Conservation (phyloP, 64 coral and sea anemone genomes). For the Actinia tenebrosa region DNA sequence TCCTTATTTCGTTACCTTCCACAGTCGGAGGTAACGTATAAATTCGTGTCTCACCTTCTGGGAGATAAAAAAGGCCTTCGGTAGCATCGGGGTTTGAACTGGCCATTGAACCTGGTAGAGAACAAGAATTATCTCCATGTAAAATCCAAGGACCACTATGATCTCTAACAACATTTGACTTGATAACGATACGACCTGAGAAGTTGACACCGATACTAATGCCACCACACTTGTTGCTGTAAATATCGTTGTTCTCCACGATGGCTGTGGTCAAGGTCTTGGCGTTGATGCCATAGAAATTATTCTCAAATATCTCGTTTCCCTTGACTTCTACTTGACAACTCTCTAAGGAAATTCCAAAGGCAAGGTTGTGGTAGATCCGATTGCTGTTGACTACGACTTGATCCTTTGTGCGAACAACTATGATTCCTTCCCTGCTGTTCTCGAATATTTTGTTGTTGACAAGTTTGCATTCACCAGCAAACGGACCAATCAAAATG, state of each 20-base stretch:
- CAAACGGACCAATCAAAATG: slow-evolving; percentile 45
- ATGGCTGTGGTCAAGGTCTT: slow-evolving; percentile 41
- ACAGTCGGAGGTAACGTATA: slow-evolving; percentile 39
- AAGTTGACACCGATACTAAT: slow-evolving; percentile 56
- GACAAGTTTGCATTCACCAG: slow-evolving; percentile 29
- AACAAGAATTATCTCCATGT: neutral
- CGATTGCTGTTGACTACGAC: slow-evolving; percentile 24
- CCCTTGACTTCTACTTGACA: neutral
- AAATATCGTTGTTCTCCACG: slow-evolving; percentile 39
- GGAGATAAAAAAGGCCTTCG: neutral
- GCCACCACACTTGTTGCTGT: slow-evolving; percentile 75
- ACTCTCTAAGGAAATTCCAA: slow-evolving; percentile 53
- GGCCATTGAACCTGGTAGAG: neutral
- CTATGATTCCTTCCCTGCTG: slow-evolving; percentile 17
- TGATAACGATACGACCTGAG: slow-evolving; percentile 47
- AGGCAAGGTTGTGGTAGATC: slow-evolving; percentile 62
- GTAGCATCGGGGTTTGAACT: neutral
- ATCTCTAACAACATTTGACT: slow-evolving; percentile 51
- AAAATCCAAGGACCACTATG: slow-evolving; percentile 65
- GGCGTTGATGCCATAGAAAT: slow-evolving; percentile 49
- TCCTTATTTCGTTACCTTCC: neutral
- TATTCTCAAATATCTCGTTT: slow-evolving; percentile 75
- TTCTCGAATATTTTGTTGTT: slow-evolving; percentile 69
- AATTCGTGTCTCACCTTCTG: slow-evolving; percentile 46
- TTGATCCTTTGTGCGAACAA: neutral